Conservation (phyloP, 2,797 vertebrate species). For the Pangasius macronema region DNA sequence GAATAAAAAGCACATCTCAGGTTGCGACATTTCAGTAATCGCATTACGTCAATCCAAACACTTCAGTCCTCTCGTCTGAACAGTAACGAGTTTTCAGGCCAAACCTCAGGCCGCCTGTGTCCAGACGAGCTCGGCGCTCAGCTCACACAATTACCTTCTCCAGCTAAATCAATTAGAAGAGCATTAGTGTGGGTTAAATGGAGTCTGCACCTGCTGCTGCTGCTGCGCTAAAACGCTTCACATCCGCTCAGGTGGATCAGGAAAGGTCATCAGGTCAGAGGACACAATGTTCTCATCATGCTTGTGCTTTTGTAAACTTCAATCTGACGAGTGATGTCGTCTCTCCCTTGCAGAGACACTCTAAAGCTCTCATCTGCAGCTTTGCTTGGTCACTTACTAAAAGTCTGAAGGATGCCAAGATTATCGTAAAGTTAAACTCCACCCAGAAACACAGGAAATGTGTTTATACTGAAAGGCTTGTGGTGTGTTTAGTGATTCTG, state of each 20-base stretch:
- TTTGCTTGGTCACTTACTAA: background rate
- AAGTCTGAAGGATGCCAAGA: background rate
- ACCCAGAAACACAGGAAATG: background rate
- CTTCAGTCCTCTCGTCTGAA: background rate
- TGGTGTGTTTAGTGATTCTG: background rate
- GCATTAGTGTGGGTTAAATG: conserved; percentile 55
- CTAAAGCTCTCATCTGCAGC: background rate
- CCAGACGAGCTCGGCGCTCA: conserved; percentile 28
- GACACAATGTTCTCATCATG: background rate
- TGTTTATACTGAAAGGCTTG: background rate
- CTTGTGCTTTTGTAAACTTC: background rate
- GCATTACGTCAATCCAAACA: conserved; percentile 7
- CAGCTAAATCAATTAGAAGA: conserved; percentile 53
- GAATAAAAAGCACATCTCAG: background rate
- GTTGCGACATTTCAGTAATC: background rate
- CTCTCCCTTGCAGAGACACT: background rate
- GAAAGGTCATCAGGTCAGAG: background rate
- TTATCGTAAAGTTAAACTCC: background rate
- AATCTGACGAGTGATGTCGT: background rate
- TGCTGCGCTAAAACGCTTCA: background rate
- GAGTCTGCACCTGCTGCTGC: conserved; percentile 65
- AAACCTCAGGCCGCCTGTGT: conserved; percentile 38
- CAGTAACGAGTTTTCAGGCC: conserved; percentile 28
- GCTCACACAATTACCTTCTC: conserved; percentile 50
- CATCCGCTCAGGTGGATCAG: background rate